Evolutionary conservation across 2,888 invertebrate species (phyloP), one percentile per base, ranked within the genome.

Genomic region (Spialia ferax): DNA sequence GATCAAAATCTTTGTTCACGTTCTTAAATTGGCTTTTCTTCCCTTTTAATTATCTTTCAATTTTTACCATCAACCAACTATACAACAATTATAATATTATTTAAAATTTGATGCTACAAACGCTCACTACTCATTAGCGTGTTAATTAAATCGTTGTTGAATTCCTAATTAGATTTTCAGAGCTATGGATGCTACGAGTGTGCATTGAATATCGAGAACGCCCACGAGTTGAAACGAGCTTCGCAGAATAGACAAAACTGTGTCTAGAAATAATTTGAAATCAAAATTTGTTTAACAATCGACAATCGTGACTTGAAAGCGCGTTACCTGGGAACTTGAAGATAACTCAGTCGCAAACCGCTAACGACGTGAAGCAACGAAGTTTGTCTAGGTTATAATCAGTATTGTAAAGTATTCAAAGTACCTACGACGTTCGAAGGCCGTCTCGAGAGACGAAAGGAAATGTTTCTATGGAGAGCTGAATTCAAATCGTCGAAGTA

Each of bases 351-450:
- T 10, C 18, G 11, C 48, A 48, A 48, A 20, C 48, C 48, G 20
- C 48, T 48, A 48, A 48, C 48, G 20, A 13, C 26, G n/a, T 26
- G n/a, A n/a, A 52, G 52, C 7, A 26, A 52, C 23, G 32, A 48
- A 45, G 29, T 48, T 22, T 48, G 63, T 56, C 45, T 56, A 56
- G 48, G 32, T 64, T 56, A 56, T 64, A 64, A 48, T 22, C 48
- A 45, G 56, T 45, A 64, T 64, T 64, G 56, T 64, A 56, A 64
- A 64, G 63, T 64, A 56, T 32, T 48, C 56, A 20, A 20, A 64
- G 22, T 56, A 20, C 32, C 52, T 32, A 38, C 48, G 42, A 48
- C 32, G 48, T 56, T 52, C 32, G 32, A 45, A 45, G 56, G 48
- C 48, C 48, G 48, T 48, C 48, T 48, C 32, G 32, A 32, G 32